phyloP scores from a whole-genome alignment of 2,113 vertebrate genomes.

The Channa argus region DNA sequence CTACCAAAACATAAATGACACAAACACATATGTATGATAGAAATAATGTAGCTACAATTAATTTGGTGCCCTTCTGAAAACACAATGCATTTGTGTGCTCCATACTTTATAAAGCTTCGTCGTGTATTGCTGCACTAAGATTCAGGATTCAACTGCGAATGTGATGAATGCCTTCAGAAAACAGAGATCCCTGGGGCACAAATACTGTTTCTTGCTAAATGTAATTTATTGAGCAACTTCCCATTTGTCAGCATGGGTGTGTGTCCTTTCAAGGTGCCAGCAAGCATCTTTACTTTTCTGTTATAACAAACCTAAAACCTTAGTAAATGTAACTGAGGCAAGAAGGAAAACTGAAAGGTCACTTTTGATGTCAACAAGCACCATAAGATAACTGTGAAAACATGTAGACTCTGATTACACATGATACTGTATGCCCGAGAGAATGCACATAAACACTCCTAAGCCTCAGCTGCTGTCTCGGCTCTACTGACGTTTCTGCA shows the following conservation, averaged over 20 bases:
- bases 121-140: neutral
- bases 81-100: too few species aligned
- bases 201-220: constrained; percentile 23
- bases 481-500: constrained; percentile 9
- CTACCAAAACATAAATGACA: too few species aligned
- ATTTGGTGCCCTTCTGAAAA: neutral
- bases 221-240: constrained; percentile 45
- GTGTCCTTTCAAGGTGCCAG: constrained; percentile 2
- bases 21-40: too few species aligned
- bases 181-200: neutral
- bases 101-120: too few species aligned
- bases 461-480: constrained; percentile 67
- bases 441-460: constrained; percentile 13
- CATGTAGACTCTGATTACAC: neutral
- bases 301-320: neutral
- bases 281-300: neutral
- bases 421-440: neutral
- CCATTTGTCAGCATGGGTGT: constrained; percentile 9
- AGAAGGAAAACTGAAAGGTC: neutral
- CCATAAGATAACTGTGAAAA: neutral
- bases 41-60: neutral
- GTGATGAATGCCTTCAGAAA: neutral
- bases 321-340: neutral
- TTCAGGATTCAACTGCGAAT: neutral
- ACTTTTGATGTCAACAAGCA: constrained; percentile 1